Evolutionary conservation across 2,888 invertebrate species (phyloP).

Genomic region (Drosophila algonquin): DNA sequence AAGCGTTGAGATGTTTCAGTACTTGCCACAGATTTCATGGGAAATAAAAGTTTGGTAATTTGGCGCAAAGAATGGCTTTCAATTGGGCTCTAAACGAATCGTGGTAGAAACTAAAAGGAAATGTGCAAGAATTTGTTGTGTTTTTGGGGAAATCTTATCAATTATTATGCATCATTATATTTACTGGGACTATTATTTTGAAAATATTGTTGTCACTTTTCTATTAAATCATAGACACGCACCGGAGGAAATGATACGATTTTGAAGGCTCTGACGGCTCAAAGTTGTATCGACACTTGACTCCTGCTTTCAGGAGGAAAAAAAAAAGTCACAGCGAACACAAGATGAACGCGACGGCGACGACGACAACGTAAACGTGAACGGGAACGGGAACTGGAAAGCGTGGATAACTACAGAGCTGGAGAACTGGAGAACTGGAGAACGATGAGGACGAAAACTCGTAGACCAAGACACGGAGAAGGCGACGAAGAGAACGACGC

Average conservation of each 20-base stretch:
- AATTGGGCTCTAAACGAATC: neutral
- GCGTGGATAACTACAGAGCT: conserved; percentile 7
- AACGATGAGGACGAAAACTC: conserved; percentile 63
- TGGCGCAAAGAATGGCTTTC: neutral
- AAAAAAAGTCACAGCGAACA: conserved; percentile 26
- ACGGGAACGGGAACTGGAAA: no score
- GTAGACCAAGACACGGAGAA: conserved; percentile 57
- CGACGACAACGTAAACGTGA: conserved; percentile 10
- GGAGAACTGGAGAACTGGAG: conserved; percentile 34
- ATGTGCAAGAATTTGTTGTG: neutral
- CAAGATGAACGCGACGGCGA: conserved; percentile 7
- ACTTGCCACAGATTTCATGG: neutral
- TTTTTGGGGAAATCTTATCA: neutral
- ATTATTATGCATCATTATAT: conserved; percentile 29
- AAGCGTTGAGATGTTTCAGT: neutral
- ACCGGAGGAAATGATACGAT: conserved; percentile 56
- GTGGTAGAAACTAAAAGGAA: neutral
- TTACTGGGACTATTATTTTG: neutral
- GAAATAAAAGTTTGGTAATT: neutral
- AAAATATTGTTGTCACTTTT: conserved; percentile 41
- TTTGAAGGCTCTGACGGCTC: conserved; percentile 24
- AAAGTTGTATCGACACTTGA: conserved; percentile 38
- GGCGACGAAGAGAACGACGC: conserved; percentile 68
- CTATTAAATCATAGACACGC: conserved; percentile 66
- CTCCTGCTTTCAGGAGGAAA: conserved; percentile 11